Evolutionary conservation across 2,888 invertebrate genomes (phyloP).

Genomic region (Caenorhabditis drosophilae): DNA sequence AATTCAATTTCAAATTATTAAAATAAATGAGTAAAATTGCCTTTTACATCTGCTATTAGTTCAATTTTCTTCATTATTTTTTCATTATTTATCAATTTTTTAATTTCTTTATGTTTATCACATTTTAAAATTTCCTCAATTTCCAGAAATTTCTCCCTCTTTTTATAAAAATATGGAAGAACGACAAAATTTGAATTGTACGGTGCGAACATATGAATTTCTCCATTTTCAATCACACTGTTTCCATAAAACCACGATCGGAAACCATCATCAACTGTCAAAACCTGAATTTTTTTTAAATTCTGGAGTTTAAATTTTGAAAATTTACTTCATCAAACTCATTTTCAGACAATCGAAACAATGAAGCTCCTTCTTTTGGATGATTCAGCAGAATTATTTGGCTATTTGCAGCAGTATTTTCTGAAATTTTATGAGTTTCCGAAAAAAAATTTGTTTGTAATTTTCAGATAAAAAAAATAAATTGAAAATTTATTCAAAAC

Average conservation of each 20-base stretch:
- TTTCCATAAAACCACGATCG: conserved; percentile 59
- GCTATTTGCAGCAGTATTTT: conserved; percentile 10
- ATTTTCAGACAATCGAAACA: conserved; percentile 32
- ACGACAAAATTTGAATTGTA: conserved; percentile 55
- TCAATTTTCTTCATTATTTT: conserved; percentile 34
- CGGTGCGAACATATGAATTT: conserved; percentile 42
- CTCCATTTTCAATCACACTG: conserved; percentile 51
- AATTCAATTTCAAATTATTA: background rate
- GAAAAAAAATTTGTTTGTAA: too few relatives aligned
- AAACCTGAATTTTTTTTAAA: conserved; percentile 19
- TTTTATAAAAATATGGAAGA: conserved; percentile 50
- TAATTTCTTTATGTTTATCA: conserved; percentile 19
- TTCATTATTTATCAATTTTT: conserved; percentile 29
- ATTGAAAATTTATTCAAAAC: too few relatives aligned
- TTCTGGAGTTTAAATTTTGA: background rate
- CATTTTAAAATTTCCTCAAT: conserved; percentile 52
- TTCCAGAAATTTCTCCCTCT: conserved; percentile 32
- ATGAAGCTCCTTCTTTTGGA: conserved; percentile 26
- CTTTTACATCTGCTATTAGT: conserved; percentile 41
- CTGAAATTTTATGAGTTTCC: conserved; percentile 12
- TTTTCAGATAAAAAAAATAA: too few relatives aligned
- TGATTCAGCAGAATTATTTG: conserved; percentile 29
- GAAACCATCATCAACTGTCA: conserved; percentile 44
- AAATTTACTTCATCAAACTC: conserved; percentile 44
- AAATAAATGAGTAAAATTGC: conserved; percentile 17